Percentiles rank a stretch among this genome's conserved stretches.
Evolutionary conservation across 2,888 invertebrate genomes (phyloP).

Genomic region (Acanthoscelides obtectus): DNA sequence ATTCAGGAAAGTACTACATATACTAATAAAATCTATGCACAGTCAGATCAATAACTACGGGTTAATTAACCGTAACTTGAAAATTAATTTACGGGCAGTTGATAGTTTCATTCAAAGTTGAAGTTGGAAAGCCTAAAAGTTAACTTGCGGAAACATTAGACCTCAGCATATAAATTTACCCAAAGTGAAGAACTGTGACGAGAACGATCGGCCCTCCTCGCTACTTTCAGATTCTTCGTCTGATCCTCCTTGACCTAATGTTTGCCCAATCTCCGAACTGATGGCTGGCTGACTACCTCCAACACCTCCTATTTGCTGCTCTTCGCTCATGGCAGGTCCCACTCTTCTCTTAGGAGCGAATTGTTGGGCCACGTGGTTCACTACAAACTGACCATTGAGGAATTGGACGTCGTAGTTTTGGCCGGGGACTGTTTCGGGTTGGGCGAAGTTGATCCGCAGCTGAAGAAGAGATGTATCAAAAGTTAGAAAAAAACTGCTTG

Average conservation of each 20-base stretch:
- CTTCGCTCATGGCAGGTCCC: background rate
- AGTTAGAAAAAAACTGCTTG: too few species aligned
- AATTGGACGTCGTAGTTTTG: conserved; percentile 55
- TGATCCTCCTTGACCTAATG: background rate
- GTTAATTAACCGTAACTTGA: too few species aligned
- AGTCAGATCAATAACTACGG: too few species aligned
- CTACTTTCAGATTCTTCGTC: background rate
- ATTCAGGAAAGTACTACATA: too few species aligned
- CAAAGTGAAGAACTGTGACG: conserved; percentile 29
- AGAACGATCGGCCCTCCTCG: conserved; percentile 14
- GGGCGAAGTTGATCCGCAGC: conserved; percentile 24
- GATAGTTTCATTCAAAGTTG: too few species aligned
- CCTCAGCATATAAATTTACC: background rate
- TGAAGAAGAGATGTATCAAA: too few species aligned
- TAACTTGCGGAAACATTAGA: too few species aligned
- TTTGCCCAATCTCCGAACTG: background rate
- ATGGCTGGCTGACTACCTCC: background rate
- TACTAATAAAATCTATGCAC: too few species aligned
- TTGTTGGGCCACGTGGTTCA: conserved; percentile 35
- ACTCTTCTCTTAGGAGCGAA: conserved; percentile 12
- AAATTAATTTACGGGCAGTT: too few species aligned
- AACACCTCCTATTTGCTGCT: background rate
- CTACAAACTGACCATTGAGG: conserved; percentile 60
- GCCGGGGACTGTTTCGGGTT: conserved; percentile 51
- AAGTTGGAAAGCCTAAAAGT: too few species aligned